Percentiles rank a stretch among this genome's conserved stretches.
Evolutionary conservation across 2,113 vertebrate genomes (phyloP).

Genomic region (Paralichthys olivaceus): DNA sequence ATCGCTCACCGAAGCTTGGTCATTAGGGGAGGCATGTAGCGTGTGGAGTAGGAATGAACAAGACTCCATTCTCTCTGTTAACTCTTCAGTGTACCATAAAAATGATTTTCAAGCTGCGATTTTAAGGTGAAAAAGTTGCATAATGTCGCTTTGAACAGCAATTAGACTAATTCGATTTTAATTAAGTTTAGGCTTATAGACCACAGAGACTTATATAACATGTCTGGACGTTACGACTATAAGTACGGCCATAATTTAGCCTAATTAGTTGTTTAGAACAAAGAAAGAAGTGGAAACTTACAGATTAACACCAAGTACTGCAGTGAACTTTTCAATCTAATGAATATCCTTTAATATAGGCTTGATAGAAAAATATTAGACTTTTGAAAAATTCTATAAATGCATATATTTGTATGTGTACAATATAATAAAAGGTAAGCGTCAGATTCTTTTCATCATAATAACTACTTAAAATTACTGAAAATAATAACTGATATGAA

Average conservation of each 20-base stretch:
- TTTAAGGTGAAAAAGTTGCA: neutral
- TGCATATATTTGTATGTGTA: no score
- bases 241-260: neutral
- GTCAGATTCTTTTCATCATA: no score
- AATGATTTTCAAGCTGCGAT: neutral
- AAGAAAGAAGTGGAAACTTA: no score
- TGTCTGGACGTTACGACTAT: neutral
- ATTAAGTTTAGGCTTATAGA: neutral
- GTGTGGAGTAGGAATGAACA: neutral
- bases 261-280: no score
- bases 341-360: no score
- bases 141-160: neutral
- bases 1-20: neutral
- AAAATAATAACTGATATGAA: no score
- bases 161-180: slow-evolving; percentile 20
- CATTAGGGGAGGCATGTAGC: neutral
- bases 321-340: no score
- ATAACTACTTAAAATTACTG: no score
- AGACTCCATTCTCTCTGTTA: neutral
- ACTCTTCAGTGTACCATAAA: neutral
- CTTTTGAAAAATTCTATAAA: no score
- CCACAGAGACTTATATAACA: neutral
- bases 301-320: no score
- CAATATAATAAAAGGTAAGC: no score
- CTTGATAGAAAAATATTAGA: no score